Conservation (phyloP, 2,797 vertebrate genomes). For the Smutsia gigantea region DNA sequence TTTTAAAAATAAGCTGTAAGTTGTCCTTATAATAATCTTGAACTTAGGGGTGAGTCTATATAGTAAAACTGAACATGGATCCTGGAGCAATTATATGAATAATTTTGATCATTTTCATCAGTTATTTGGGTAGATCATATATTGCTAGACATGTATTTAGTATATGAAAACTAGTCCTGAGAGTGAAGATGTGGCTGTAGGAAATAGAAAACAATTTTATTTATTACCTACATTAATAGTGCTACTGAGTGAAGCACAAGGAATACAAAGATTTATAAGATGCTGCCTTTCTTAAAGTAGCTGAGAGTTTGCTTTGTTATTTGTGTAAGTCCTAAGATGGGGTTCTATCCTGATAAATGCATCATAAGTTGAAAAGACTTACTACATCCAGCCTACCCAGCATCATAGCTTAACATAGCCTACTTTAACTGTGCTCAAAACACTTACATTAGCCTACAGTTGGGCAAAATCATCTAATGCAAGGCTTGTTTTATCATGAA, state of each 20-base stretch:
- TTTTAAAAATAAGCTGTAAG: not conserved
- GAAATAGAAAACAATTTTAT: conserved; percentile 15
- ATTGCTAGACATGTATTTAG: not conserved
- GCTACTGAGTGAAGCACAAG: not conserved
- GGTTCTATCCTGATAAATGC: not conserved
- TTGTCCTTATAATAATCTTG: not conserved
- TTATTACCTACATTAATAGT: not conserved
- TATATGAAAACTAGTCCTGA: not conserved
- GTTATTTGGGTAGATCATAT: not conserved
- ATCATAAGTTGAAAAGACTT: not conserved
- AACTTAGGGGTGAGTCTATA: not conserved
- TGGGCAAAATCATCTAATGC: not conserved
- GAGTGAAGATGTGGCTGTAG: not conserved
- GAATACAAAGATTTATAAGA: not conserved
- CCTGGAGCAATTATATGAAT: not conserved
- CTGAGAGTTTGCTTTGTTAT: not conserved
- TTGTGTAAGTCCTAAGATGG: not conserved
- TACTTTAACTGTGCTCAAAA: not conserved
- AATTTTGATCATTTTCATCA: not conserved
- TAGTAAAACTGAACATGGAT: not conserved
- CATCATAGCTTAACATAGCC: not conserved
- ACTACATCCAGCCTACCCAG: not conserved
- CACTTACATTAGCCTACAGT: not conserved
- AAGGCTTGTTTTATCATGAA: too few species aligned
- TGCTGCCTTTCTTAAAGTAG: not conserved